Percentiles rank a stretch among this genome's conserved stretches.
Conservation (phyloP, 1,140 invertebrate species). For the Antheraea mylitta region DNA sequence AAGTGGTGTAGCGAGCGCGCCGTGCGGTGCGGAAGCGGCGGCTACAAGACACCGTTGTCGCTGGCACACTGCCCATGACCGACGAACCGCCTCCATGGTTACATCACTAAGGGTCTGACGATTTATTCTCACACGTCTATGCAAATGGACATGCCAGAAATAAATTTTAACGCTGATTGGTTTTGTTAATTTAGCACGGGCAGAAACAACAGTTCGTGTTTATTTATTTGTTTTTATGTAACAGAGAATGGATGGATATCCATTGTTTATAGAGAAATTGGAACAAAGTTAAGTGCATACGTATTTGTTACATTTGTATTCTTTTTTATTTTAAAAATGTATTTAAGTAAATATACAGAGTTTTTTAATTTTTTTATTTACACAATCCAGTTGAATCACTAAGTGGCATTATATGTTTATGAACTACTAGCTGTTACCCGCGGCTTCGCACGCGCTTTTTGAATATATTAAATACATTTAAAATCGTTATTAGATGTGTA, state of each 20-base stretch:
- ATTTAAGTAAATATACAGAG: no score
- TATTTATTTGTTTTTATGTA: not conserved
- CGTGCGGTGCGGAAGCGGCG: constrained; percentile 35
- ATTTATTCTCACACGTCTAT: constrained; percentile 4
- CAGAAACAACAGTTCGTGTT: not conserved
- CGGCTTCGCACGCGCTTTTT: no score
- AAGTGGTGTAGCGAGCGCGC: constrained; percentile 37
- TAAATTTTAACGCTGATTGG: not conserved
- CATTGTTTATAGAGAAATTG: not conserved
- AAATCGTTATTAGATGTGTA: no score
- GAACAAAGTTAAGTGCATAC: no score
- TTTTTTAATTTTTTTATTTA: no score
- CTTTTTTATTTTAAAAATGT: no score
- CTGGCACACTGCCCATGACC: constrained; percentile 63
- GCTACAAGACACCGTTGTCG: constrained; percentile 35
- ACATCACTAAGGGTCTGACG: constrained; percentile 24
- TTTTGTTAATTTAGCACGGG: not conserved
- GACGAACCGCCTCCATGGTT: constrained; percentile 43
- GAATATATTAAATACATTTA: no score
- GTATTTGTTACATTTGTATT: no score
- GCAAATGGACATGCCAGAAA: constrained; percentile 1
- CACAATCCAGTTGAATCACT: no score
- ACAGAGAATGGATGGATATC: not conserved
- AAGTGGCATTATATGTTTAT: no score
- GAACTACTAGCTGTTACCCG: no score